Evolutionary conservation across 2,113 vertebrate genomes (phyloP).

Genomic region (Tautogolabrus adspersus): DNA sequence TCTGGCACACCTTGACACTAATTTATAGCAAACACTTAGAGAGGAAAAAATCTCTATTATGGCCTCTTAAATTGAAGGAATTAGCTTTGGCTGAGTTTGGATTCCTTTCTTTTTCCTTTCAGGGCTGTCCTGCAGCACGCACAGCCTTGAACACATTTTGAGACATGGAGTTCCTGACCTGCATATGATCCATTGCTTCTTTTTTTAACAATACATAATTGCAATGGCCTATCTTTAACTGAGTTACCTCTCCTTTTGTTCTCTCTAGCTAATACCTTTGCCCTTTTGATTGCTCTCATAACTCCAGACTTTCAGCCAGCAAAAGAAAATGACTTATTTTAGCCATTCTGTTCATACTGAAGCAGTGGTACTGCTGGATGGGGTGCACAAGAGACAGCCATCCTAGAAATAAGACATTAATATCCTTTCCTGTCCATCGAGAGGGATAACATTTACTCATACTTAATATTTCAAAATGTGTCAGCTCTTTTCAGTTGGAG

Average conservation of each 20-base stretch:
- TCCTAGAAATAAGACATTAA: slow-evolving; percentile 41
- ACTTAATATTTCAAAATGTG: slow-evolving; percentile 46
- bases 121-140: not conserved
- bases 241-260: not conserved
- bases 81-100: slow-evolving; percentile 3
- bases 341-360: not conserved
- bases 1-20: slow-evolving; percentile 13
- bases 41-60: slow-evolving; percentile 18
- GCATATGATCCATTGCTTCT: not conserved
- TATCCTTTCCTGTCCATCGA: slow-evolving; percentile 21
- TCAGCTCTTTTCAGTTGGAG: slow-evolving; percentile 48
- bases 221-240: slow-evolving; percentile 1
- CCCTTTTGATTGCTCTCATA: slow-evolving; percentile 38
- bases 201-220: slow-evolving; percentile 4
- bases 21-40: slow-evolving; percentile 29
- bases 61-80: slow-evolving; percentile 21
- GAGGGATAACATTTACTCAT: slow-evolving; percentile 34
- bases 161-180: slow-evolving; percentile 9
- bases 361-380: slow-evolving; percentile 6
- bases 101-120: not conserved
- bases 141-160: not conserved
- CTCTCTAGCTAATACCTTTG: slow-evolving; percentile 24
- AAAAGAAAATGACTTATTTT: slow-evolving; percentile 2
- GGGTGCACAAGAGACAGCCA: slow-evolving; percentile 30
- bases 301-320: slow-evolving; percentile 27